Base-by-base conservation (phyloP, 2,888 invertebrate genomes). In the Pseudolycoriella hygida region DNA sequence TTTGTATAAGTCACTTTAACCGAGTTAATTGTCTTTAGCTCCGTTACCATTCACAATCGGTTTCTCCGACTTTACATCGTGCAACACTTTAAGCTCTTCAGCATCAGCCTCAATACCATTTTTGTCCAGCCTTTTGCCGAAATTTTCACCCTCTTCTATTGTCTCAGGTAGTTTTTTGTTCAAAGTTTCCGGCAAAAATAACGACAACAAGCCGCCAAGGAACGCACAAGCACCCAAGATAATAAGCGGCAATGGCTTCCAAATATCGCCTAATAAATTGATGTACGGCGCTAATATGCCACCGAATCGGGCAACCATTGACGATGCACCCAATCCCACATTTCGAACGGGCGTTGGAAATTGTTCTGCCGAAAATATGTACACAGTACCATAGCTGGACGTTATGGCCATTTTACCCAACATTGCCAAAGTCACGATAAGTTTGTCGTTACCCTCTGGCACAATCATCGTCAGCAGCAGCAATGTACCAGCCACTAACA, bases 241-340 rank as follows among this genome's bases (percentile, higher is more conserved):
- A 30, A 80, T 58, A 0, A 85, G 74, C 3, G 86, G 85, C 25
- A 84, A 57, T 69, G 79, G 80, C 2, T 65, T 62, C 58, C 71
- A 71, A 1, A 73, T 66, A 31, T 64, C 59, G 17, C 66, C 67
- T 50, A 85, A 58, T n/a, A 78, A 73, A 14, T 85, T 83, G 2
- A 90, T 73, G 56, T 82, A 89, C 0, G 90, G 89, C 2, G 90
- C 61, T 49, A 62, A 47, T 47, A 65, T 63, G 4, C 64, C 63
- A 18, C 90, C 90, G 49, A 90, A 69, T 53, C 92, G 73, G 0
- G 90, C 90, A 47, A 81, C 80, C 70, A 88, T 87, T 0, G 89
- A 90, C 19, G 87, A 77, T 10, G 84, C 72, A 1, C 92, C 92
- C 45, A 92, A 78, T 0, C 86, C 90, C 34, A 86, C 80, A 59